phyloP scores from a whole-genome alignment of 2,888 invertebrate species.

The Pantelozetes paolii region DNA sequence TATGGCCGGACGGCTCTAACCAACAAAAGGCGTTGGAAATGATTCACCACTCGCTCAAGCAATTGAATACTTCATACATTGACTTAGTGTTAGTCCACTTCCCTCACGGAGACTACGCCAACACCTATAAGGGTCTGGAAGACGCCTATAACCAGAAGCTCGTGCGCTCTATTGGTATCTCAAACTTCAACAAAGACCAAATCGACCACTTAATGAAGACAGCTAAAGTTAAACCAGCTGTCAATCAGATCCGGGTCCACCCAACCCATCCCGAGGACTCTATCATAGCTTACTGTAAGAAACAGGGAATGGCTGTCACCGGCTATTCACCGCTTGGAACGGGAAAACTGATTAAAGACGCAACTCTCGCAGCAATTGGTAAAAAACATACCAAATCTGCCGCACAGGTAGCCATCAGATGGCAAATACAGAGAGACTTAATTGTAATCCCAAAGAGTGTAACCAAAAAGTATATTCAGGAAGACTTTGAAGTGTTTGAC shows the following conservation, averaged over 20 bases:
- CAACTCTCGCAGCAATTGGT: conserved; percentile 61
- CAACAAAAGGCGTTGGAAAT: background rate
- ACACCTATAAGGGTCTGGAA: conserved; percentile 26
- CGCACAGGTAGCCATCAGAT: conserved; percentile 65
- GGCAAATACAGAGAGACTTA: conserved; percentile 63
- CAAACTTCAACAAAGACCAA: conserved; percentile 73
- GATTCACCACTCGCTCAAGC: background rate
- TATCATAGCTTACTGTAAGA: conserved; percentile 62
- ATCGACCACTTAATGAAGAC: conserved; percentile 62
- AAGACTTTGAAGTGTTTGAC: conserved; percentile 68
- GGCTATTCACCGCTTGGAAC: conserved; percentile 72
- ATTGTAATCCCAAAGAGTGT: conserved; percentile 80
- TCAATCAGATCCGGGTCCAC: conserved; percentile 65
- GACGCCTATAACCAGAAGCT: no score
- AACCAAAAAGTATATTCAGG: conserved; percentile 65
- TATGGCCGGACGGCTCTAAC: conserved; percentile 59
- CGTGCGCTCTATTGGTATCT: conserved; percentile 73
- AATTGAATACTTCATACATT: background rate
- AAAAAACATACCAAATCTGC: conserved; percentile 64
- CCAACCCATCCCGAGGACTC: conserved; percentile 63
- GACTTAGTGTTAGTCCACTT: conserved; percentile 80
- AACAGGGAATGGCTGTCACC: conserved; percentile 63
- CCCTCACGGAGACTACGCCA: background rate
- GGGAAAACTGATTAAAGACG: conserved; percentile 62
- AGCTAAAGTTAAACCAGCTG: conserved; percentile 55